Evolutionary conservation across 2,888 invertebrate genomes (phyloP).

Genomic region (Choreutis nemorana): DNA sequence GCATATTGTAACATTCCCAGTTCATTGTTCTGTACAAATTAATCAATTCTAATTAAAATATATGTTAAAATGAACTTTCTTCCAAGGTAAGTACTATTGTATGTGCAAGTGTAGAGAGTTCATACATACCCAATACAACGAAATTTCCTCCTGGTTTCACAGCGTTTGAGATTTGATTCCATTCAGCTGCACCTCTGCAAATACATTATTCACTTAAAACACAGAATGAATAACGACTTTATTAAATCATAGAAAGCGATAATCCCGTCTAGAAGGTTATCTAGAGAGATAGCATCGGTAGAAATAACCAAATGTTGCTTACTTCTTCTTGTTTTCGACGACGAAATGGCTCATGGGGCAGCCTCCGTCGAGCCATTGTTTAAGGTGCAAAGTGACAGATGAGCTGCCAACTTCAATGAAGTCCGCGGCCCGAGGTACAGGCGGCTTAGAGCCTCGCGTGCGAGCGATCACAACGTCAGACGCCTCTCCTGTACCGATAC

Average conservation of each 20-base stretch:
- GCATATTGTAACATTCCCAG: no score
- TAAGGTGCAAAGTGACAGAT: conserved; percentile 89
- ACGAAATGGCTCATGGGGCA: conserved; percentile 96
- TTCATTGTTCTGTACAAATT: no score
- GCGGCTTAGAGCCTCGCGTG: conserved; percentile 93
- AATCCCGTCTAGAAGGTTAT: neutral
- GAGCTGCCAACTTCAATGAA: conserved; percentile 94
- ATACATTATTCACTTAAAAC: conserved; percentile 1
- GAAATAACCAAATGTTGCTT: conserved; percentile 20
- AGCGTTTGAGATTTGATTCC: conserved; percentile 94
- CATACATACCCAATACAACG: conserved; percentile 71
- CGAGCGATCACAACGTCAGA: conserved; percentile 89
- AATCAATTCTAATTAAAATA: no score
- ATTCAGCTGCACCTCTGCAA: conserved; percentile 80
- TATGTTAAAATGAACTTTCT: no score
- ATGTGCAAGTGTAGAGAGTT: no score
- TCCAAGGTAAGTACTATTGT: no score
- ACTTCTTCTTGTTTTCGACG: conserved; percentile 94
- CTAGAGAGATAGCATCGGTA: neutral
- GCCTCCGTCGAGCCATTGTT: conserved; percentile 94
- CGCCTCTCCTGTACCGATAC: conserved; percentile 91
- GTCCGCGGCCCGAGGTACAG: conserved; percentile 87
- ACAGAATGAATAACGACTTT: neutral
- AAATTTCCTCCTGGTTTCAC: conserved; percentile 92
- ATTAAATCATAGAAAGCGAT: neutral